These are phyloP conservation scores for Stenchaetothrips biformis DNA, from an alignment of 2,888 invertebrate species.

Conservation along the genomic window DNA sequence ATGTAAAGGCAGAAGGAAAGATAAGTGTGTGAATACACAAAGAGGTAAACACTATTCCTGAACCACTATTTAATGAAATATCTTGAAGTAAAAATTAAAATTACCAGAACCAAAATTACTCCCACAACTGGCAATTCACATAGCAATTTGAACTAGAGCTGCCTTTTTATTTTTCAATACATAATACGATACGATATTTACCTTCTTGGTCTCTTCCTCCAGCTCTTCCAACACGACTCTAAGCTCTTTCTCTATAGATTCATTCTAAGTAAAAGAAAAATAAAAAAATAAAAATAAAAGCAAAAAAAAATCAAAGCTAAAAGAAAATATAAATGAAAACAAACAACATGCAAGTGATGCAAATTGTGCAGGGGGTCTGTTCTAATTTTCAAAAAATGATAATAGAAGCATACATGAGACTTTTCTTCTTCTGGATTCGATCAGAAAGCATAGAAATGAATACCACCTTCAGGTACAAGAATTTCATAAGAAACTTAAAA, in stretches of 20 bases:
- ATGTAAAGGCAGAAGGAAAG: not conserved
- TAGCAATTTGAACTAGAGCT: not conserved
- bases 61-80: not conserved
- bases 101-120: slow-evolving; percentile 3
- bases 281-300: not conserved
- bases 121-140: not conserved
- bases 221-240: slow-evolving; percentile 4
- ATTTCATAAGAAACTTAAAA: slow-evolving; percentile 29
- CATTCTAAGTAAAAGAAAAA: slow-evolving; percentile 12
- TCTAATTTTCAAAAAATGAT: not conserved
- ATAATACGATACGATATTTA: not conserved
- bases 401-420: not conserved
- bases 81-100: too few species aligned
- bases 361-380: not conserved
- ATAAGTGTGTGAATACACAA: not conserved
- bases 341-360: slow-evolving; percentile 32
- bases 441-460: too few species aligned
- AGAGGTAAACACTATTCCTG: not conserved
- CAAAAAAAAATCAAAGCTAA: not conserved
- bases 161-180: too few species aligned
- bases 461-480: not conserved
- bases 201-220: slow-evolving; percentile 15
- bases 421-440: too few species aligned
- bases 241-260: slow-evolving; percentile 14
- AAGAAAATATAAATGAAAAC: slow-evolving; percentile 29